These are phyloP conservation scores for Epirrhoe tristata DNA, from an alignment of 2,888 invertebrate species.

Conservation along the genomic window DNA sequence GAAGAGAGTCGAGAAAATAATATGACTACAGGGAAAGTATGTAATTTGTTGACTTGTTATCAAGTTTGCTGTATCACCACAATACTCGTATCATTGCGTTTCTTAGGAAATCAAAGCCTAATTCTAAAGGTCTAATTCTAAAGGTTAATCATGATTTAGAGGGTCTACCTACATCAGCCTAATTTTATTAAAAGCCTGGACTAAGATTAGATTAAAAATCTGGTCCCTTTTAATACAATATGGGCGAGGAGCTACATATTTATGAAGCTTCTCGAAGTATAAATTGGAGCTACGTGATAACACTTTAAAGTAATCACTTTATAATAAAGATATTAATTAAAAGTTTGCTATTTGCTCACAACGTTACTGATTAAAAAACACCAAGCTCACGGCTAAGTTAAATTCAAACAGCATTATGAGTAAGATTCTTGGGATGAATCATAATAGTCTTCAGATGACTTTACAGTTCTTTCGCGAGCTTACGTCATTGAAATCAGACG, in stretches of 20 bases:
- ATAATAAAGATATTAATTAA: neutral
- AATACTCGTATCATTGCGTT: neutral
- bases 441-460: no score
- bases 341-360: no score
- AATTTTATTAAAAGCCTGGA: constrained; percentile 26
- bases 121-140: constrained; percentile 3
- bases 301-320: neutral
- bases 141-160: constrained; percentile 38
- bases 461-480: no score
- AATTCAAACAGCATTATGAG: no score
- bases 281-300: neutral
- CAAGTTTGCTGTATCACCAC: neutral
- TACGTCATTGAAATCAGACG: no score
- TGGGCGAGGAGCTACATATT: neutral
- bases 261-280: constrained; percentile 1
- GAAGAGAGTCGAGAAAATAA: no score
- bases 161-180: constrained; percentile 17
- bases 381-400: no score
- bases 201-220: constrained; percentile 20
- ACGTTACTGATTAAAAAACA: no score
- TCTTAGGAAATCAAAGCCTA: neutral
- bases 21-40: no score
- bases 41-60: neutral
- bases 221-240: constrained; percentile 16
- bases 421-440: no score